Evolutionary conservation across 2,797 vertebrate species (phyloP), one percentile per base, ranked within the genome.

Genomic region (Iguana delicatissima): DNA sequence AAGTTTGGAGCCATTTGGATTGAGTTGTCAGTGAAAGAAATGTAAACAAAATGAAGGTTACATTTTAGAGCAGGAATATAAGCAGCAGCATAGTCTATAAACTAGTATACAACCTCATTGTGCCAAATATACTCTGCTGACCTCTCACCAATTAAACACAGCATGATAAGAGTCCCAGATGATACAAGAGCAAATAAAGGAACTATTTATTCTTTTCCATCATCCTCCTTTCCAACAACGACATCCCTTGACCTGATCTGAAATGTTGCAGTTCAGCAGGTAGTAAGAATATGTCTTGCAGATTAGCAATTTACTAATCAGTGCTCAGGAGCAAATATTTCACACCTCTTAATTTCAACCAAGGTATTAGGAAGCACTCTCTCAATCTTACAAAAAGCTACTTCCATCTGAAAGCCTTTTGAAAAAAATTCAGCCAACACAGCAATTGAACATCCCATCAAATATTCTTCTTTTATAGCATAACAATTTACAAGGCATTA

Each of bases 391-490:
- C 73, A 42, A 38, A 73, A 59, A 10, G 46, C 50, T 82, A 42
- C 32, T 18, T 57, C 32, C 38, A 82, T 73, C 16, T 42, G 26
- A 52, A 88, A 57, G 6, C 55, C 62, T 88, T 52, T 32, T n/a
- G 35, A 69, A 72, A 55, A 64, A 88, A 64, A n/a, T 64, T 52
- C 35, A 88, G 57, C 24, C 67, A 88, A 57, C 55, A 50, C n/a
- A 73, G 81, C 20, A 22, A 57, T 26, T 73, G 67, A 22, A 32
- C 24, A 82, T 73, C 50, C n/a, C 29, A 55, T 81, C 67, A 80
- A 88, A 87, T 22, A 88, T 26, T 32, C 18, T 80, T 86, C 7
- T n/a, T 18, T 88, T 69, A 55, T 55, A 88, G 1, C 80, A 52
- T 46, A 81, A 81, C 80, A 72, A 82, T 14, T 42, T 73, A 42